Evolutionary conservation across 2,888 invertebrate genomes (phyloP), one percentile per base, ranked within the genome.

Genomic region (Noctua comes): DNA sequence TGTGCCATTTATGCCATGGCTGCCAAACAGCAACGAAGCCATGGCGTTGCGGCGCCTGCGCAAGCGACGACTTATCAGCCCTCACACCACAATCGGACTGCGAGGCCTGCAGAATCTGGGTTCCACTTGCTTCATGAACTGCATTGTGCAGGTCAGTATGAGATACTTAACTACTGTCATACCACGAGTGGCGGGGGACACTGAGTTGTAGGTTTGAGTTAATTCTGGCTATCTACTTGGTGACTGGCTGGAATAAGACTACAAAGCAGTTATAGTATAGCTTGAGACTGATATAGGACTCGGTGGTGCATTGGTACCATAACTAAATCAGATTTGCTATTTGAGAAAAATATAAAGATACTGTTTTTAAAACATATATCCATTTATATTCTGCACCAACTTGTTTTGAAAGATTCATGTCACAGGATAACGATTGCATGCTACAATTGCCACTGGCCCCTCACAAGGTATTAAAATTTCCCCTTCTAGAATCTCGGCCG

Each of bases 41-140:
- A 98, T 98, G 90, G 97, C 98, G 5, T 95, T 99, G 74, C 95
- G 98, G 78, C 97, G 98, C 74, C 98, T 99, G 91, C 98, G 98
- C 11, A 98, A 98, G 88, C 97, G 98, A 77, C 97, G 99, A 73
- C 97, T 98, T 87, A 98, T 99, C 83, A 97, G 98, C 84, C 98
- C 98, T 74, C 98, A 98, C 91, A 98, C 98, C 76, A 98, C 98
- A 54, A 98, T 99, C 84, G 99, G 99, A 62, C 97, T 99, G 79
- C 97, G 99, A 76, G 99, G 99, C 0, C 97, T 99, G 77, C 98
- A 99, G 91, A 99, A 99, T 96, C 97, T 99, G 85, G 99, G 99
- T 57, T 98, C 99, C 88, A 99, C 99, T 7, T 99, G 99, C 96
- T 99, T 99, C 94, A 99, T 99, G 99, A 99, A 99, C 95, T 99